Evolutionary conservation across 2,113 vertebrate genomes (phyloP), one percentile per base, ranked within the genome.

Genomic region (Ceyx melanurus): DNA sequence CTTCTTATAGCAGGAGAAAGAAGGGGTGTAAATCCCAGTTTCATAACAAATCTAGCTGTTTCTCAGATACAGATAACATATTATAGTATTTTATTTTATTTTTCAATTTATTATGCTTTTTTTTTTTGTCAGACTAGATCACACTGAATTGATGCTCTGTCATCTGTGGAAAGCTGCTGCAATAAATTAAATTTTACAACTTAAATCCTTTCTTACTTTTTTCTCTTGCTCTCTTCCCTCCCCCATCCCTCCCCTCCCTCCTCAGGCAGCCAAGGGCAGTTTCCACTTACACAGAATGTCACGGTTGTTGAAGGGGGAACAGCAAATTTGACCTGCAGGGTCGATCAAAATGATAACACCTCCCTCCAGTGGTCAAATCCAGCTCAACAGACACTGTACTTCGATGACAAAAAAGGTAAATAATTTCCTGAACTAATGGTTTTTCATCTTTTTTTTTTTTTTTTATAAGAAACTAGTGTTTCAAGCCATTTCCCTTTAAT

Each of bases 341-440:
- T 99, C 97, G 99, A 99, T 98, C 99, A 98, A 98, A 99, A 99
- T 98, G 99, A 99, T 99, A 99, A 99, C 98, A 99, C 99, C 97
- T 99, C 99, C 99, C 99, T 99, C 98, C 99, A 99, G 99, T 99
- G 99, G 99, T 99, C 99, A 97, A 99, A 99, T 98, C 99, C 99
- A 96, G 99, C 99, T 98, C 99, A 99, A 98, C 99, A 99, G 97
- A 99, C 99, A 4, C 98, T 99, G 43, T 99, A 99, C 97, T 99
- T 99, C 25, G 99, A 99, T 75, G 98, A 99, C 97, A 99, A 99
- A 97, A 99, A 99, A 98, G 99, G 99, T 99, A 96, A 98, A 72
- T 95, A 75, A 0, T 97, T 96, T 92, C 54, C 79, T 90, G 22
- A 94, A 95, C 74, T 96, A 40, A 31, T 62, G 43, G 23, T 48